Evolutionary conservation across 1,140 invertebrate species (phyloP).

Genomic region (Papilio polytes): DNA sequence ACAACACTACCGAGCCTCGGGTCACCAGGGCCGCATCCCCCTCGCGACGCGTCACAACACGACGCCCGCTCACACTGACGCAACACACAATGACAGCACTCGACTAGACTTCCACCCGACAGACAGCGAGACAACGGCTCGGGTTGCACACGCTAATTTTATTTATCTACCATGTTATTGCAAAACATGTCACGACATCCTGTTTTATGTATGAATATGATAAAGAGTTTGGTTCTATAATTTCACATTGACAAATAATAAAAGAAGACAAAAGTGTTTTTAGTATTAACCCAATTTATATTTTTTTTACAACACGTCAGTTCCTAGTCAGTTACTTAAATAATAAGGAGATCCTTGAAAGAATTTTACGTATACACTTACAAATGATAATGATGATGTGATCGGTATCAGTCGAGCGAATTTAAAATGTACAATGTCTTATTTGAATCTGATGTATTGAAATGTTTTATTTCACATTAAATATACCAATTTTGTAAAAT

Average conservation of each 20-base stretch:
- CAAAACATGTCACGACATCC: neutral
- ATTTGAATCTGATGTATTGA: neutral
- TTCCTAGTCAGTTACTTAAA: too few species aligned
- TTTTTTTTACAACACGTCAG: too few species aligned
- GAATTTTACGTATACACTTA: too few species aligned
- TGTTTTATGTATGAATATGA: neutral
- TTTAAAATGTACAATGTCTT: too few species aligned
- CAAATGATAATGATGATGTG: too few species aligned
- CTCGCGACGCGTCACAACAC: conserved; percentile 54
- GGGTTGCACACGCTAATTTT: conserved; percentile 53
- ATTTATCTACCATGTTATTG: conserved; percentile 21
- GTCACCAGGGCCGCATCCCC: conserved; percentile 59
- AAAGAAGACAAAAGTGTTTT: too few species aligned
- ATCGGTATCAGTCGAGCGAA: too few species aligned
- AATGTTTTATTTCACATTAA: neutral
- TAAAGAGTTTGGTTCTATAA: too few species aligned
- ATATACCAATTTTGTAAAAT: conserved; percentile 26
- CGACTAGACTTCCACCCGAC: conserved; percentile 37
- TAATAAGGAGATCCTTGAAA: too few species aligned
- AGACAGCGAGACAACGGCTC: conserved; percentile 25
- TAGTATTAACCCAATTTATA: too few species aligned
- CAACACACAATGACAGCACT: conserved; percentile 60
- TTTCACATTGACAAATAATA: too few species aligned
- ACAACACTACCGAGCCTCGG: conserved; percentile 56
- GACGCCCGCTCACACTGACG: conserved; percentile 57